Conservation (phyloP, 2,888 invertebrate genomes). For the Spodoptera picta region DNA sequence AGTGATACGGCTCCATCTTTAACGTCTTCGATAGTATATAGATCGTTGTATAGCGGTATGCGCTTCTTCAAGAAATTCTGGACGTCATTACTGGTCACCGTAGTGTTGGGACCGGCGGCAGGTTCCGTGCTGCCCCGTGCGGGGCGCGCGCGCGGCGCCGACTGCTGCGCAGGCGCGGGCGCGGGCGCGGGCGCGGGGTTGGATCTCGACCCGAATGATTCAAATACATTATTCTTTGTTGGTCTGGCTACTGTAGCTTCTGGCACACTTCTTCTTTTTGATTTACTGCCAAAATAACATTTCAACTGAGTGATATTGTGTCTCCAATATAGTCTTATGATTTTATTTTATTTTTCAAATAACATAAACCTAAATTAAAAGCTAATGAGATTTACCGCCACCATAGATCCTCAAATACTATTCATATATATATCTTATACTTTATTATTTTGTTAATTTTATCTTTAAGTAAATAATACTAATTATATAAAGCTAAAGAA, state of each 20-base stretch:
- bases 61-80: conserved; percentile 70
- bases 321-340: too few relatives aligned
- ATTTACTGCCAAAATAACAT: conserved; percentile 65
- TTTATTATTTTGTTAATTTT: too few relatives aligned
- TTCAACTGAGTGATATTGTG: too few relatives aligned
- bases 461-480: too few relatives aligned
- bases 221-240: conserved; percentile 46
- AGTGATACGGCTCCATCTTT: conserved; percentile 38
- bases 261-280: conserved; percentile 78
- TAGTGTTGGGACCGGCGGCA: conserved; percentile 1
- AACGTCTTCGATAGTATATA: conserved; percentile 47
- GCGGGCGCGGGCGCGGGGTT: not conserved
- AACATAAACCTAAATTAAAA: too few relatives aligned
- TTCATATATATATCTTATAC: too few relatives aligned
- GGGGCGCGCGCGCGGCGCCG: conserved; percentile 1
- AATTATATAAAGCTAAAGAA: too few relatives aligned
- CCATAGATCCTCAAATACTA: too few relatives aligned
- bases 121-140: conserved; percentile 24
- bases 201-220: conserved; percentile 49
- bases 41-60: conserved; percentile 58
- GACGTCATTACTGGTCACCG: conserved; percentile 51
- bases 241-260: conserved; percentile 46
- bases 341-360: too few relatives aligned
- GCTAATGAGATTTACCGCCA: too few relatives aligned
- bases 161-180: too few relatives aligned